Conservation (phyloP, 2,888 invertebrate genomes). For the Diarsia mendica region DNA sequence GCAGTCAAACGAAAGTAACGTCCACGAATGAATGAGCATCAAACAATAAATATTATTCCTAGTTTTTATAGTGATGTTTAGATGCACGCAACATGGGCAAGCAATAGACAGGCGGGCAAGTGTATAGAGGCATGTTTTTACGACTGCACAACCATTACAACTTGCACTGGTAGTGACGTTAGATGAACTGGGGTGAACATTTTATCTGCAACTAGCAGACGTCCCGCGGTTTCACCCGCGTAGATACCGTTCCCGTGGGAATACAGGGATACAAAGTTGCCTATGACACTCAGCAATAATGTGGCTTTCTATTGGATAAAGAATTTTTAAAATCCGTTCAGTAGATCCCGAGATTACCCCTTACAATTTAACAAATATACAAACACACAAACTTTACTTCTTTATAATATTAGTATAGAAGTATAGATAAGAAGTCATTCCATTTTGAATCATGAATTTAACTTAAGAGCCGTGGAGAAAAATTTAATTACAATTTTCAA, state of each 20-base stretch:
- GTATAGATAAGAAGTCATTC: too few species aligned
- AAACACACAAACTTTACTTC: too few species aligned
- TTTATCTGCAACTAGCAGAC: too few species aligned
- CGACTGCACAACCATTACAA: constrained; percentile 13
- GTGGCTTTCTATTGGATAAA: too few species aligned
- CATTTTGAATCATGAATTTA: not conserved
- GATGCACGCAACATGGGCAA: constrained; percentile 48
- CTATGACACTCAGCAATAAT: too few species aligned
- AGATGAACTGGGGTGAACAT: not conserved
- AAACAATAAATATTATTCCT: constrained; percentile 50
- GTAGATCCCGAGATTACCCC: too few species aligned
- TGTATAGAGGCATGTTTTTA: constrained; percentile 39
- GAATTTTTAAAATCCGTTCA: too few species aligned
- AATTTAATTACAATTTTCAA: not conserved
- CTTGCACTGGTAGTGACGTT: not conserved
- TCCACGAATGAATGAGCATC: constrained; percentile 41
- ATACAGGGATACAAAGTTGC: too few species aligned
- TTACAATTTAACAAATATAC: too few species aligned
- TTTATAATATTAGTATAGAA: too few species aligned
- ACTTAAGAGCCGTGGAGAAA: not conserved
- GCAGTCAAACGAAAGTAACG: constrained; percentile 44
- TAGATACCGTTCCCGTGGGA: too few species aligned
- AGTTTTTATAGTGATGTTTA: constrained; percentile 45
- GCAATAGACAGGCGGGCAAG: constrained; percentile 40
- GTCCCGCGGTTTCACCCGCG: too few species aligned